These are phyloP conservation scores for Clinocottus analis DNA, from an alignment of 2,113 vertebrate species.

Conservation along the genomic window DNA sequence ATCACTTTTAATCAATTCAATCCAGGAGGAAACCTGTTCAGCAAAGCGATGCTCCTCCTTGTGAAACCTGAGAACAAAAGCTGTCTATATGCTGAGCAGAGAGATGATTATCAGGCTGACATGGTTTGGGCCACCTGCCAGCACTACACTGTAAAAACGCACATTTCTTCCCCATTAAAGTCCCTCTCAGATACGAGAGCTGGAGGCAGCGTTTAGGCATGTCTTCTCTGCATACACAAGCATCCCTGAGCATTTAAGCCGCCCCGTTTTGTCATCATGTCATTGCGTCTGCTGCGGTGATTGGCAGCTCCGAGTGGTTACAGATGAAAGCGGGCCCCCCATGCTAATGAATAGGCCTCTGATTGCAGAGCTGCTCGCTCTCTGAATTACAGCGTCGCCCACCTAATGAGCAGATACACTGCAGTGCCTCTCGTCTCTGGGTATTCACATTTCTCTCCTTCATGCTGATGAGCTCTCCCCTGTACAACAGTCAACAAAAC, in stretches of 20 bases:
- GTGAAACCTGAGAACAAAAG: conserved; percentile 73
- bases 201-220: conserved; percentile 75
- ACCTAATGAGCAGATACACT: conserved; percentile 95
- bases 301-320: conserved; percentile 97
- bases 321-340: conserved; percentile 97
- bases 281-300: conserved; percentile 86
- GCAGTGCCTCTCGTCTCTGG: conserved; percentile 90
- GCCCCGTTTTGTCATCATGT: conserved; percentile 83
- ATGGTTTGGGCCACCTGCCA: conserved; percentile 78
- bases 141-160: conserved; percentile 78
- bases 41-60: conserved; percentile 47
- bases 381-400: conserved; percentile 95
- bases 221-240: conserved; percentile 73
- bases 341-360: conserved; percentile 99
- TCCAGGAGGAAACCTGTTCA: conserved; percentile 49
- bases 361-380: conserved; percentile 98
- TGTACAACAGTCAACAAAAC: conserved; percentile 90
- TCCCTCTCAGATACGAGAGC: conserved; percentile 68
- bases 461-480: conserved; percentile 93
- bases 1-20: conserved; percentile 61
- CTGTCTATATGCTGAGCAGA: conserved; percentile 58
- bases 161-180: conserved; percentile 76
- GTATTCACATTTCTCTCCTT: conserved; percentile 96
- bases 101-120: conserved; percentile 80
- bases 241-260: conserved; percentile 84